Percentiles rank a stretch among this genome's conserved stretches.
These are phyloP conservation scores for Drosophila nikananu DNA, from an alignment of 1,140 invertebrate genomes.

Conservation along the genomic window DNA sequence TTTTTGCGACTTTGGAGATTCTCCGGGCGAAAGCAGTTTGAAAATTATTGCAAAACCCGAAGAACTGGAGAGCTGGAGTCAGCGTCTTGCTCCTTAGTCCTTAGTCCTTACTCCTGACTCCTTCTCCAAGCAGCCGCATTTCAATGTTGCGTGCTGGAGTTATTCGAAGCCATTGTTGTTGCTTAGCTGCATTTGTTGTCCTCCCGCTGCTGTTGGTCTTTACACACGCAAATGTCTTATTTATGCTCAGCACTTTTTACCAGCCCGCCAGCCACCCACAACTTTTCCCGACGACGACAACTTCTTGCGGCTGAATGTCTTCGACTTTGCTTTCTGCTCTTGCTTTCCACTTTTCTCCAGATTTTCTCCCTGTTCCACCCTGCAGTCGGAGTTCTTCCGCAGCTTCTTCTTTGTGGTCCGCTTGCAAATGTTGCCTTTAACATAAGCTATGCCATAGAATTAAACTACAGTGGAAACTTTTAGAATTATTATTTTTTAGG, in stretches of 20 bases:
- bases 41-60: slow-evolving; percentile 67
- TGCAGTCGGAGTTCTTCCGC: slow-evolving; percentile 10
- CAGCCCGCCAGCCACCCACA: slow-evolving; percentile 29
- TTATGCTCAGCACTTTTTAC: slow-evolving; percentile 81
- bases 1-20: slow-evolving; percentile 65
- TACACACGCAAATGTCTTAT: slow-evolving; percentile 82
- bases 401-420: slow-evolving; percentile 51
- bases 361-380: background rate
- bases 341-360: slow-evolving; percentile 12
- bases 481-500: background rate
- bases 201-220: slow-evolving; percentile 41
- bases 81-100: slow-evolving; percentile 12
- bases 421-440: slow-evolving; percentile 54
- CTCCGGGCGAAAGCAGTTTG: slow-evolving; percentile 68
- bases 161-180: slow-evolving; percentile 71
- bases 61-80: slow-evolving; percentile 25
- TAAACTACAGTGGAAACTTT: slow-evolving; percentile 14
- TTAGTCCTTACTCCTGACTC: background rate
- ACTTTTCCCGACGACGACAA: slow-evolving; percentile 43
- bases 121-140: slow-evolving; percentile 31
- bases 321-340: slow-evolving; percentile 63
- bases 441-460: slow-evolving; percentile 15
- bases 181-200: slow-evolving; percentile 33
- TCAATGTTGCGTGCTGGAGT: slow-evolving; percentile 55
- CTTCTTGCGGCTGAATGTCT: slow-evolving; percentile 55